Base-by-base conservation (phyloP, 2,113 vertebrate genomes). In the Cepphus grylle region DNA sequence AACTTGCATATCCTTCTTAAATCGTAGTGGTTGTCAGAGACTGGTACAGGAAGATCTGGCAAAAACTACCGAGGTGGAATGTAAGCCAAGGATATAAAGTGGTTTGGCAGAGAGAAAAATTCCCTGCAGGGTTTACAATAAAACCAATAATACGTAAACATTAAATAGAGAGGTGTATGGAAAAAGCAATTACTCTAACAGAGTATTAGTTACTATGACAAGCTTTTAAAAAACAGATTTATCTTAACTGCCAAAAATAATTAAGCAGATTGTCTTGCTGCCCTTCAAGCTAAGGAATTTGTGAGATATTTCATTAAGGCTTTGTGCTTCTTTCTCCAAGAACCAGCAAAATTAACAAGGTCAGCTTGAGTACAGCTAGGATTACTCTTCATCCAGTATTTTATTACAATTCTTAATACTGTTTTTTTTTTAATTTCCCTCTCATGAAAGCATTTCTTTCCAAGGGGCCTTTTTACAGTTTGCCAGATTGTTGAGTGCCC, bases 261-360 rank as follows among this genome's bases (percentile, higher is more conserved):
- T 86, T 80, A 89, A 49, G 36, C 15, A 91, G 56, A 73, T 84
- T 93, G 88, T 84, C 55, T 83, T 56, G n/a, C 83, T 76, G 63
- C 50, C 69, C 53, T 79, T 85, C 52, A 58, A 40, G 87, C 32
- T 91, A 59, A 76, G 58, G 72, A 69, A 81, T 86, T 29, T 27
- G 30, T 66, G 71, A 91, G 29, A 77, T 90, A 73, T 77, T 38
- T 84, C 53, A 55, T 81, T 71, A 32, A 61, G 70, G 34, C 73
- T 76, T 63, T 78, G 13, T 77, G 65, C n/a, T 71, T 78, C 38
- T 86, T 88, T 94, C 70, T 62, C 47, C 36, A 79, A 79, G 66
- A 86, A 63, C 50, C 65, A 88, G 50, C 81, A 81, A 91, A 90
- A 94, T 80, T 30, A 96, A 89, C 42, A 66, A 90, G 83, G 80